Conservation (phyloP, 2,797 vertebrate genomes). For the Cygnus olor region DNA sequence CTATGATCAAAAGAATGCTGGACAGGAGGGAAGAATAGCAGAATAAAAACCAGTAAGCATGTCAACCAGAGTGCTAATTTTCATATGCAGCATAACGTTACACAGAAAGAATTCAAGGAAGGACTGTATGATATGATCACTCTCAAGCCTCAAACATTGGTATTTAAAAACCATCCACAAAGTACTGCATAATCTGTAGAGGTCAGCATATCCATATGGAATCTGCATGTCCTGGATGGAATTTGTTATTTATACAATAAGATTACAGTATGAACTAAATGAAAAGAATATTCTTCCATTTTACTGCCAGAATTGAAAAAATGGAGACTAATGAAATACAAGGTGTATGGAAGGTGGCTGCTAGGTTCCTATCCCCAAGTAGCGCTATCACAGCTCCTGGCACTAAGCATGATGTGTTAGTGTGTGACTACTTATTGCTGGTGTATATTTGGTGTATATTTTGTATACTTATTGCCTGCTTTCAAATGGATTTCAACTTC, state of each 20-base stretch:
- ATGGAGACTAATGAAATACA: not conserved
- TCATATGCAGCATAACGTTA: not conserved
- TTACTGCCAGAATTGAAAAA: not conserved
- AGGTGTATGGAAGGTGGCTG: not conserved
- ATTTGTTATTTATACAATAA: not conserved
- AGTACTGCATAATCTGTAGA: not conserved
- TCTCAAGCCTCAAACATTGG: not conserved
- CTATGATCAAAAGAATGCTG: not conserved
- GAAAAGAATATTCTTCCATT: not conserved
- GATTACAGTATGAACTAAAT: not conserved
- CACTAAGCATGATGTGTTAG: not conserved
- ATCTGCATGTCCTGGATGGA: not conserved
- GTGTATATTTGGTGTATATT: not conserved
- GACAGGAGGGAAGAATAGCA: not conserved
- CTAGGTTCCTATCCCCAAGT: not conserved
- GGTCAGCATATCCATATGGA: not conserved
- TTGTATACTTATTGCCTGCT: not conserved
- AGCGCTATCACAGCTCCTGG: not conserved
- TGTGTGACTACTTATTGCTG: not conserved
- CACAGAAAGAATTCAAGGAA: not conserved
- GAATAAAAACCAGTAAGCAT: not conserved
- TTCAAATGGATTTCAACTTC: not conserved
- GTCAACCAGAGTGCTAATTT: not conserved
- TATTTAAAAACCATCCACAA: not conserved
- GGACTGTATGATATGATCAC: not conserved